These are phyloP conservation scores for Propithecus perrieri DNA, from an alignment of 2,797 vertebrate genomes.

Conservation along the genomic window DNA sequence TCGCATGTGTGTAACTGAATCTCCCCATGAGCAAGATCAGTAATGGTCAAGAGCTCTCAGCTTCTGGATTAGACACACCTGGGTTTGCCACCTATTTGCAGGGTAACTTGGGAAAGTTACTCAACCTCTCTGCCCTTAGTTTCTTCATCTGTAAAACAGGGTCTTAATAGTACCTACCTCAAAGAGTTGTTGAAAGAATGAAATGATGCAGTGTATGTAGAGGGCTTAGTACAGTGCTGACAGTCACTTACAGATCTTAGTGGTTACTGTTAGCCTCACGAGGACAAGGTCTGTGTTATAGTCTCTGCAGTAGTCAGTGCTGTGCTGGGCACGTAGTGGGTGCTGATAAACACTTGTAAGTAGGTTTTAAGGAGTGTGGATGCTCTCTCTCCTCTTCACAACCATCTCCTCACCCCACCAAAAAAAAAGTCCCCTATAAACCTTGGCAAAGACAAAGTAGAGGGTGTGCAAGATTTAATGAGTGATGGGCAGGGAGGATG, in stretches of 20 bases:
- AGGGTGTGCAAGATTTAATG: not conserved
- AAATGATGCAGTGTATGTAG: not conserved
- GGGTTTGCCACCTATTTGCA: not conserved
- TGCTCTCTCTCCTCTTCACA: not conserved
- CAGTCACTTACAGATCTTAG: not conserved
- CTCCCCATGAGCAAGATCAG: not conserved
- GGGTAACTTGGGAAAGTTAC: not conserved
- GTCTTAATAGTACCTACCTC: not conserved
- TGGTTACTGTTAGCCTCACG: not conserved
- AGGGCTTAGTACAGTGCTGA: not conserved
- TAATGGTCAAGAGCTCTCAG: not conserved
- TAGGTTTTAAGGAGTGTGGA: not conserved
- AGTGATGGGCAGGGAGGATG: not conserved
- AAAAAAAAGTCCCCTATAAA: not conserved
- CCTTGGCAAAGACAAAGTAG: not conserved
- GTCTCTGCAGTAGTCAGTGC: not conserved
- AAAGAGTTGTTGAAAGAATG: not conserved
- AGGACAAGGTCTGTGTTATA: not conserved
- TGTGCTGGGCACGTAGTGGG: accelerated
- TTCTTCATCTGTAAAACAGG: not conserved
- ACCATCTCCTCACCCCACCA: not conserved
- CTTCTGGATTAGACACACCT: not conserved
- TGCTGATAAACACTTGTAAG: not conserved
- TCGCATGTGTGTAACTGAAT: not conserved
- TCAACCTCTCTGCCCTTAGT: not conserved